phyloP scores from a whole-genome alignment of 2,113 vertebrate species.

The Pygoscelis antarcticus region DNA sequence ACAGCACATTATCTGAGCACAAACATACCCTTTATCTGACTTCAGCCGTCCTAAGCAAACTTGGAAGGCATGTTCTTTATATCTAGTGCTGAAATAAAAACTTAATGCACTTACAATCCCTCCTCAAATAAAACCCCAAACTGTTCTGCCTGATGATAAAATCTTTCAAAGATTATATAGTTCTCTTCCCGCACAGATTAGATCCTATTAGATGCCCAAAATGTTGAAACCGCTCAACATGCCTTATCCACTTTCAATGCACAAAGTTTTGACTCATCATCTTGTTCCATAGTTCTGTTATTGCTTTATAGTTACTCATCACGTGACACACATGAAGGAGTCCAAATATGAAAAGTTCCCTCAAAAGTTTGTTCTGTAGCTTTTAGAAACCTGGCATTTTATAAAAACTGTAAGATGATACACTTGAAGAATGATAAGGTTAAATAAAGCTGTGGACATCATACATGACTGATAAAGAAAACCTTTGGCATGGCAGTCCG shows the following conservation, averaged over 20 bases:
- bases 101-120: background rate
- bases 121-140: background rate
- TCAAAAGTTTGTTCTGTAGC: background rate
- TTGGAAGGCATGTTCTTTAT: background rate
- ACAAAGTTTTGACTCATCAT: background rate
- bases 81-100: background rate
- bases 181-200: background rate
- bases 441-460: background rate
- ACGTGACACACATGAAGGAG: background rate
- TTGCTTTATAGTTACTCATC: background rate
- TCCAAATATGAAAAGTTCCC: background rate
- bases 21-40: background rate
- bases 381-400: background rate
- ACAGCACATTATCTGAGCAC: background rate
- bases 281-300: background rate
- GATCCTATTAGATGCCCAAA: background rate
- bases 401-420: background rate
- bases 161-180: background rate
- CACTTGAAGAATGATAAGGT: background rate
- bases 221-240: background rate
- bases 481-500: accelerated
- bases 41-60: background rate
- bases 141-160: background rate
- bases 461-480: background rate
- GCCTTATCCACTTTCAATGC: background rate